Conservation (phyloP, 2,113 vertebrate genomes). For the Lycaon pictus region DNA sequence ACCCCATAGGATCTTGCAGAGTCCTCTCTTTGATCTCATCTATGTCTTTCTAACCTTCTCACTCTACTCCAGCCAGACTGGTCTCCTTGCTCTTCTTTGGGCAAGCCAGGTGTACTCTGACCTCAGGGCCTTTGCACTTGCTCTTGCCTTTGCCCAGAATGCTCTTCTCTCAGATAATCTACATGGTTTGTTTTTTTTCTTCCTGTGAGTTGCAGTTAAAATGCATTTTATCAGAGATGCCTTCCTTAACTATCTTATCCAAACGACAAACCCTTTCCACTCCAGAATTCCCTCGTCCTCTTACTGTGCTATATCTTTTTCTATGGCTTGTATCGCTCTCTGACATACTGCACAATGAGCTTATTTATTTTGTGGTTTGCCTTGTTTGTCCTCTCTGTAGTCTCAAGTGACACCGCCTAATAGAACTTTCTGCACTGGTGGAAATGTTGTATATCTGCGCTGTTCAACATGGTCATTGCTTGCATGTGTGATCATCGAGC, state of each 20-base stretch:
- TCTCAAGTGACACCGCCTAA: not conserved
- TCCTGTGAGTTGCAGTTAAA: not conserved
- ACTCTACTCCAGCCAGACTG: not conserved
- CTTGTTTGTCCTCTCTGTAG: not conserved
- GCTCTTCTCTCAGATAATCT: not conserved
- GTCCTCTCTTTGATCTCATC: not conserved
- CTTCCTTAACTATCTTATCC: not conserved
- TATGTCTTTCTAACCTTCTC: not conserved
- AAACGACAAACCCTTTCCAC: not conserved
- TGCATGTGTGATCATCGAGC: not conserved
- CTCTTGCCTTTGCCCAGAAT: not conserved
- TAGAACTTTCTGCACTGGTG: not conserved
- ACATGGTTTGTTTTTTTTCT: not conserved
- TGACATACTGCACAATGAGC: not conserved
- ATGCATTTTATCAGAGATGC: not conserved
- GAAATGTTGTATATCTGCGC: not conserved
- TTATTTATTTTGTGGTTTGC: too few relatives aligned
- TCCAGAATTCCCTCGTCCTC: too few relatives aligned
- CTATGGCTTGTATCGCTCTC: not conserved
- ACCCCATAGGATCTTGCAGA: not conserved
- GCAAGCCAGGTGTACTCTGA: not conserved
- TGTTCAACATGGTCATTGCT: rapidly evolving
- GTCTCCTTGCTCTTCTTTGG: not conserved
- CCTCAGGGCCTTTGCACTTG: not conserved
- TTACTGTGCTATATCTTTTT: not conserved